These are phyloP conservation scores for Hypercompe scribonia DNA, from an alignment of 2,888 invertebrate genomes.

Conservation along the genomic window DNA sequence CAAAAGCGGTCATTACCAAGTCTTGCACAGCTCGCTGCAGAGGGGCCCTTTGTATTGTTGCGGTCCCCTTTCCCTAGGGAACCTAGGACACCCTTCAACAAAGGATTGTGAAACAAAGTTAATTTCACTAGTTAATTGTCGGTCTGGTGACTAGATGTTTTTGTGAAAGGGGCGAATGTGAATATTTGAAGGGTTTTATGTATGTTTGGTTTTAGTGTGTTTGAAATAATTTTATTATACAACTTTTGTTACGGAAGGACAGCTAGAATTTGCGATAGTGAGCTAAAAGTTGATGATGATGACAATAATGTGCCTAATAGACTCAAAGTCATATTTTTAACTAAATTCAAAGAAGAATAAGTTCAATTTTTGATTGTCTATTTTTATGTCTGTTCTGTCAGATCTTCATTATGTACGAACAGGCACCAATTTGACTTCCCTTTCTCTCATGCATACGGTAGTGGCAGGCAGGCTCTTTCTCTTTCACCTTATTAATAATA, in stretches of 20 bases:
- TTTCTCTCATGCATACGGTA: no score
- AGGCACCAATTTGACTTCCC: no score
- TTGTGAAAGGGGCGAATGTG: not conserved
- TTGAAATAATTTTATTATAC: not conserved
- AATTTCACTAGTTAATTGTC: constrained; percentile 40
- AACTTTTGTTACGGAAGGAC: not conserved
- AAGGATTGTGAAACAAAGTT: constrained; percentile 38
- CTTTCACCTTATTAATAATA: no score
- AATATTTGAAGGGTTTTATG: not conserved
- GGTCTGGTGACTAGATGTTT: constrained; percentile 29
- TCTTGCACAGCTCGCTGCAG: constrained; percentile 20
- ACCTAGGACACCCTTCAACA: constrained; percentile 53
- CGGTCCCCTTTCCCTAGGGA: constrained; percentile 60
- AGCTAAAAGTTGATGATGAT: no score
- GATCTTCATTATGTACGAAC: no score
- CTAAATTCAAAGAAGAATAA: no score
- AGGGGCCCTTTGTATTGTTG: constrained; percentile 61
- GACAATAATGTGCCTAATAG: no score
- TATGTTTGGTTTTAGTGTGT: not conserved
- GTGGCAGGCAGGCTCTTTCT: no score
- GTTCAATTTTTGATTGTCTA: no score
- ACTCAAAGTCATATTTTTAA: no score
- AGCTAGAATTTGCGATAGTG: no score
- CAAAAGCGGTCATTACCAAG: constrained; percentile 49
- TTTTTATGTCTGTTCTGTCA: no score